Conservation (phyloP, 2,113 vertebrate species). For the Callopanchax toddi region DNA sequence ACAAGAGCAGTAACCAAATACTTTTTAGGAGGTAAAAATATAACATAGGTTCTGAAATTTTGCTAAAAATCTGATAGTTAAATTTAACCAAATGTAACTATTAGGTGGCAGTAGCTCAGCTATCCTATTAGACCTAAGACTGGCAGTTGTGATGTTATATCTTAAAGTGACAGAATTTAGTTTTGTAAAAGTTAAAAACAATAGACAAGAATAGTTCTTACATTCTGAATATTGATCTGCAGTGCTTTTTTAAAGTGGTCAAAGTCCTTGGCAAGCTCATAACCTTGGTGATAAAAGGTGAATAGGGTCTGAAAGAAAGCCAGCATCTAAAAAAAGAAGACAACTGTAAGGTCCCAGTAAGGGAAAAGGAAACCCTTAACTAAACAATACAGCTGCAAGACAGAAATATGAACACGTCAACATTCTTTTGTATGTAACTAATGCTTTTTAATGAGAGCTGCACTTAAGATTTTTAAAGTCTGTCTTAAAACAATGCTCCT, state of each 20-base stretch:
- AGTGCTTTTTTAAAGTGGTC: slow-evolving; percentile 94
- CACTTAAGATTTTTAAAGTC: neutral
- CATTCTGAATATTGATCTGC: slow-evolving; percentile 99
- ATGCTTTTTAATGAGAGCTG: too few species aligned
- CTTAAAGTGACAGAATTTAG: neutral
- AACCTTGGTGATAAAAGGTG: slow-evolving; percentile 98
- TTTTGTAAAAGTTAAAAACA: neutral
- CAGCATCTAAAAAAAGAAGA: slow-evolving; percentile 85
- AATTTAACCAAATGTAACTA: too few species aligned
- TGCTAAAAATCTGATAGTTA: too few species aligned
- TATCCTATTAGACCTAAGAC: too few species aligned
- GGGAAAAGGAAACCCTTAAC: slow-evolving; percentile 26
- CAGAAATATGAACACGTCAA: neutral
- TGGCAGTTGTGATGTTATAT: neutral
- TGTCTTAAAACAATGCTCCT: neutral
- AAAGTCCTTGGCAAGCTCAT: slow-evolving; percentile 97
- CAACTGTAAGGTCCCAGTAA: neutral
- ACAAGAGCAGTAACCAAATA: too few species aligned
- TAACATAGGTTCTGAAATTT: too few species aligned
- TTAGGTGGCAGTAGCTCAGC: too few species aligned
- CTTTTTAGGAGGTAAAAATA: too few species aligned
- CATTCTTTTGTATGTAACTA: too few species aligned
- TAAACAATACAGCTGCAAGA: neutral
- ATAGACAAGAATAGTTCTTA: slow-evolving; percentile 78
- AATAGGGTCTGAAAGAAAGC: slow-evolving; percentile 98